Evolutionary conservation across 2,888 invertebrate species (phyloP), one percentile per base, ranked within the genome.

Genomic region (Onthophagus sagittarius): DNA sequence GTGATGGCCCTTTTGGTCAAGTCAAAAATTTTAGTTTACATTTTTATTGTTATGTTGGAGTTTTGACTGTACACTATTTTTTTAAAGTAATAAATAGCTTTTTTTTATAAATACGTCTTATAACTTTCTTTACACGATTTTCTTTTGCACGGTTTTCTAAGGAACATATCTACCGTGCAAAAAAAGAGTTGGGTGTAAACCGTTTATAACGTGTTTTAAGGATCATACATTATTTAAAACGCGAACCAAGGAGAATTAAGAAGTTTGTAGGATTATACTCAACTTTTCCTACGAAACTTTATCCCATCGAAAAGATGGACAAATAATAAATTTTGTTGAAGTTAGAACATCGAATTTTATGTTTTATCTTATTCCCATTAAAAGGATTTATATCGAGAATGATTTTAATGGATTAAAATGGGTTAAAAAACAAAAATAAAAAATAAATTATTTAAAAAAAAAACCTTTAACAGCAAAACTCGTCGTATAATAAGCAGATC

Each of bases 391-490:
- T 2, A 9, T 9, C 7, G 11, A 53, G 11, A 11, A 53, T 11
- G 39, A 53, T 53, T 53, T 53, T 53, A 53, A 53, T 53, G 39
- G 39, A 9, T 53, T 3, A 15, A 64, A 64, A 14, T 64, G 7
- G 23, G 5, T 9, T 15, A 4, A 64, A 7, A 63, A 7, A 15
- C 7, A 31, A 15, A 65, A 23, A 31, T 31, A 31, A 7, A 31
- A 67, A 1, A 67, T 2, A 67, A 67, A 0, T 1, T 31, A 5
- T 31, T 15, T 31, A 1, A 5, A 67, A 9, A 67, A 4, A 31
- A 67, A 67, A 91, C 91, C 91, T 87, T 90, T 90, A 77, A 92
- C 90, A 85, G 88, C 87, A 83, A 92, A 88, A 80, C 88, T 87
- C 77, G 91, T 87, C 73, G 88, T 87, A 81, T 88, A 89, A 80